phyloP scores from a whole-genome alignment of 2,113 vertebrate genomes.

The Microcebus jonahi region DNA sequence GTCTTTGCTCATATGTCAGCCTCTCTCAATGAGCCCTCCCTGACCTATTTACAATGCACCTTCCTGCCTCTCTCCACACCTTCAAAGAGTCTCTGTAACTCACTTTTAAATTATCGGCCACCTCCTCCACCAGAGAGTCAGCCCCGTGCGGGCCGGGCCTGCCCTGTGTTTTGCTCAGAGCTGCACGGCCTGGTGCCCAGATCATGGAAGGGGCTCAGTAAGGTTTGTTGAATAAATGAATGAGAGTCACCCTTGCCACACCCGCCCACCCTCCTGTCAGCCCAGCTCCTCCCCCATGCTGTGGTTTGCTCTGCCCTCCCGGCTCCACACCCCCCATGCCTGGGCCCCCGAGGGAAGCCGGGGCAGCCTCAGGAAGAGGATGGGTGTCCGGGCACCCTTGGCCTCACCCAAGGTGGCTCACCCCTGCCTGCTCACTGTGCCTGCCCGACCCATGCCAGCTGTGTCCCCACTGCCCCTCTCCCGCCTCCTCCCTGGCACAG shows the following conservation, averaged over 20 bases:
- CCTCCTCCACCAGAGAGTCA: neutral
- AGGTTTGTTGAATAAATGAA: neutral
- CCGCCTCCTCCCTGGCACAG: neutral
- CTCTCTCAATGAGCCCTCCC: neutral
- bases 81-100: neutral
- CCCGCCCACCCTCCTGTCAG: neutral
- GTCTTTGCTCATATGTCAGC: neutral
- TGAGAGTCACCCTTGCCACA: neutral
- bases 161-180: neutral
- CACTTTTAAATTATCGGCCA: neutral
- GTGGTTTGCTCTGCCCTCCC: neutral
- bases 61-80: neutral
- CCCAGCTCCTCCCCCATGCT: neutral
- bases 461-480: neutral
- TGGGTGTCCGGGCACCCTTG: neutral
- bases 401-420: neutral
- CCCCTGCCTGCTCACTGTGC: too few relatives aligned
- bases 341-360: neutral
- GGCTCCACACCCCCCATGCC: neutral
- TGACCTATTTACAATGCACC: neutral
- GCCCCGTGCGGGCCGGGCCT: neutral
- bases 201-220: neutral
- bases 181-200: neutral
- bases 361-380: neutral
- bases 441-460: neutral